Evolutionary conservation across 2,113 vertebrate species (phyloP), one percentile per base, ranked within the genome.

Genomic region (Cavia porcellus): DNA sequence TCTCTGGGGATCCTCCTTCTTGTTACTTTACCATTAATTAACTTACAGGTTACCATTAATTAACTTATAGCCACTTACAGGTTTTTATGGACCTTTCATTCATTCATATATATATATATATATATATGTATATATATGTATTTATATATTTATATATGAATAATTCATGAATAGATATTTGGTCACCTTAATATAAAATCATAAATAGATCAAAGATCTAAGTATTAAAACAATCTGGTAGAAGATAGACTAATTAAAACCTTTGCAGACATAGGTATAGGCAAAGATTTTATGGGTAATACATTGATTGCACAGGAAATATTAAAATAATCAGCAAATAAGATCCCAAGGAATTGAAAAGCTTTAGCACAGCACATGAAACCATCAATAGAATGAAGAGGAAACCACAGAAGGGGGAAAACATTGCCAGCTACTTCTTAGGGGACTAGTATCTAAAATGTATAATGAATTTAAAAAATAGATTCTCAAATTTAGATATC

Each of bases 81-180:
- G 25, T 17, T 74, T 88, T 72, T 64, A 59, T 52, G 15, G 83
- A 55, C 1, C 52, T 91, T 90, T 12, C 24, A 55, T 66, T 59
- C 52, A n/a, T 68, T n/a, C 12, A 64, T 64, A 32, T 32, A 66
- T 62, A 25, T 24, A 62, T 72, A 61, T 81, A 61, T 74, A 75
- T 22, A 38, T 38, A 38, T 38, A 86, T 68, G 19, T 30, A 30
- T 64, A 64, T 72, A 59, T 59, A 5, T 72, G 59, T 64, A 32
- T 32, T 32, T 62, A 25, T 24, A 62, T 72, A 61, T 81, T 66
- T 74, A 75, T 22, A 6, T 66, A 35, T 85, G 32, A 90, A 89
- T 57, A 86, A 94, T 86, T 90, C 72, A 96, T 96, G 42, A 82
- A 64, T 86, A 86, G 11, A 1, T 87, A 1, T 62, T 79, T 93